Evolutionary conservation across 2,888 invertebrate species (phyloP).

Genomic region (Oxystoma pomonae): DNA sequence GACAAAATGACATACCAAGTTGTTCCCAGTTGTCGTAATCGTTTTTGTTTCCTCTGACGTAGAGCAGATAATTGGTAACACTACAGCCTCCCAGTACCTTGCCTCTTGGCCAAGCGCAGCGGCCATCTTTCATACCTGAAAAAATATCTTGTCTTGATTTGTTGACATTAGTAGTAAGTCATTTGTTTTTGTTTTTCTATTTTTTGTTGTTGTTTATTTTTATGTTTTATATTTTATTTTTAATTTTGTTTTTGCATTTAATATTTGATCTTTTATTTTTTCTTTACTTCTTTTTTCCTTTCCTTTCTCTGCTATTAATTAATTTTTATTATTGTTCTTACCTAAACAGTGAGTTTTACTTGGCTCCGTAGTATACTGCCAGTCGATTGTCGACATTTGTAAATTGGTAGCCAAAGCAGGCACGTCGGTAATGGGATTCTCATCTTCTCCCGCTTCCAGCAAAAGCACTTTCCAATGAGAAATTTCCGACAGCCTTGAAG

Average conservation of each 20-base stretch:
- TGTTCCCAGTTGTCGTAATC: constrained; percentile 90
- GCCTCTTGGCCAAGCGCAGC: constrained; percentile 86
- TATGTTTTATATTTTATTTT: background rate
- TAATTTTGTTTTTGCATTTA: background rate
- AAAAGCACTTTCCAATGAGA: constrained; percentile 73
- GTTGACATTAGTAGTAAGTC: no score
- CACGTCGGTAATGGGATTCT: constrained; percentile 84
- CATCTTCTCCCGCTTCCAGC: constrained; percentile 82
- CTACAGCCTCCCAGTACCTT: constrained; percentile 87
- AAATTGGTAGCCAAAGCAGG: constrained; percentile 83
- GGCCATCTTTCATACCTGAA: constrained; percentile 69
- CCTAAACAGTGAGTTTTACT: constrained; percentile 70
- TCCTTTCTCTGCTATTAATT: background rate
- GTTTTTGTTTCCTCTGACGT: constrained; percentile 73
- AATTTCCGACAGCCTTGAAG: constrained; percentile 68
- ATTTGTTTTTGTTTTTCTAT: background rate
- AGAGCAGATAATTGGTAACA: constrained; percentile 86
- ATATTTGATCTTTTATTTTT: background rate
- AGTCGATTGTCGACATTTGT: constrained; percentile 80
- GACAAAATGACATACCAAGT: constrained; percentile 45
- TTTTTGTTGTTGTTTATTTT: background rate
- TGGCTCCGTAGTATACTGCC: constrained; percentile 87
- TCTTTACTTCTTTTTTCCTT: background rate
- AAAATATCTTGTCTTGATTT: no score
- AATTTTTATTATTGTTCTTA: constrained; percentile 38